Evolutionary conservation across 1,140 invertebrate genomes (phyloP).

Genomic region (Trachelipus rathkii): DNA sequence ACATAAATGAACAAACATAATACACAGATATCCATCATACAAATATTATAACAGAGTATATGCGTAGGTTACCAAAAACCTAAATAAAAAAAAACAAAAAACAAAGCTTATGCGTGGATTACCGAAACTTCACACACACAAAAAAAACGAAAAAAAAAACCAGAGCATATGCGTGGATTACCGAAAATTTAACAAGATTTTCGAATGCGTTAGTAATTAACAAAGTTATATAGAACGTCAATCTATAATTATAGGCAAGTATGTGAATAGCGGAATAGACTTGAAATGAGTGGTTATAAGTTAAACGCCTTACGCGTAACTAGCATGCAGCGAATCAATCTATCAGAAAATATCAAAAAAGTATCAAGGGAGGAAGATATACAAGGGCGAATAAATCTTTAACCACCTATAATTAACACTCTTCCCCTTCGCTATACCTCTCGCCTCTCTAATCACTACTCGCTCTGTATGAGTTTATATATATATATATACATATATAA

Average conservation of each 20-base stretch:
- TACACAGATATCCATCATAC: too few relatives aligned
- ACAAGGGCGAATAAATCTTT: constrained; percentile 8
- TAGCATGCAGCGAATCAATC: constrained; percentile 8
- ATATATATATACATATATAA: neutral
- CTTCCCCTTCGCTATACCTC: neutral
- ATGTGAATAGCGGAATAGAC: neutral
- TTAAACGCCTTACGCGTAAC: neutral
- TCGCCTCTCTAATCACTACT: neutral
- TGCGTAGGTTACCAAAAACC: too few relatives aligned
- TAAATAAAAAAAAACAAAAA: too few relatives aligned
- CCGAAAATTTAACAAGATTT: too few relatives aligned
- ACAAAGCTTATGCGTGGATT: too few relatives aligned
- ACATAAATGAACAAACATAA: too few relatives aligned
- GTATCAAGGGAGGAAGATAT: neutral
- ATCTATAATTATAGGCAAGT: neutral
- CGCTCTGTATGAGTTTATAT: neutral
- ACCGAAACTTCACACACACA: too few relatives aligned
- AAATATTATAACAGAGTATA: too few relatives aligned
- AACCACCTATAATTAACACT: neutral
- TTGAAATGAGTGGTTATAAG: neutral
- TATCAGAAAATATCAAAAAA: constrained; percentile 3
- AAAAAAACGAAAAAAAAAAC: too few relatives aligned
- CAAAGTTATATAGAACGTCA: neutral
- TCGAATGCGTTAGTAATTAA: neutral
- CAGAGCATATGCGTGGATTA: too few relatives aligned